Conservation (phyloP, 2,113 vertebrate species). For the Acrocephalus kingi region DNA sequence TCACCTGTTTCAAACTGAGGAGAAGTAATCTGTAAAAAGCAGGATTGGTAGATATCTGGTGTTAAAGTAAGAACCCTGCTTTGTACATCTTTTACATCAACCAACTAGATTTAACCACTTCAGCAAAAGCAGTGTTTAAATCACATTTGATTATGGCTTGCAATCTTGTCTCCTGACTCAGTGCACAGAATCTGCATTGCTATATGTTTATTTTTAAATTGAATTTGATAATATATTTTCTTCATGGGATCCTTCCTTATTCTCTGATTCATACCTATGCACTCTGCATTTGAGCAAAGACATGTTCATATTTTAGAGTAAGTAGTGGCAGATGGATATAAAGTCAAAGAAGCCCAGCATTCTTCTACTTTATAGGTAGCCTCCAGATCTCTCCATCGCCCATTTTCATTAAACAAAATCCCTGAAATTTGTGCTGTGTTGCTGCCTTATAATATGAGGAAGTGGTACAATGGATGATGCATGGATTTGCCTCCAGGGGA, state of each 20-base stretch:
- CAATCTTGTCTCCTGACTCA: neutral
- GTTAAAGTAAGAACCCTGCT: neutral
- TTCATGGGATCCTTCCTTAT: neutral
- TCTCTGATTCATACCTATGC: neutral
- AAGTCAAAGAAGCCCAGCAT: neutral
- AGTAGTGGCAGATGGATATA: neutral
- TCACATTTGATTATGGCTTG: neutral
- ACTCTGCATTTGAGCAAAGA: constrained; percentile 12
- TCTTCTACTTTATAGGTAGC: constrained; percentile 11
- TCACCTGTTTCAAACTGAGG: neutral
- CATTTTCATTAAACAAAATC: constrained; percentile 41
- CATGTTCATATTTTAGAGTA: neutral
- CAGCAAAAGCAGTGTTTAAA: neutral
- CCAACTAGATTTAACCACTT: neutral
- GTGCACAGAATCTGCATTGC: neutral
- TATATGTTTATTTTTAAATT: neutral
- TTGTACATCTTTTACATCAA: neutral
- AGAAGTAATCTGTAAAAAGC: neutral
- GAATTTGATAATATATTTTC: neutral
- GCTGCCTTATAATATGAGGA: constrained; percentile 31
- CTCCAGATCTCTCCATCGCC: constrained; percentile 12
- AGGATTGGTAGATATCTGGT: neutral
- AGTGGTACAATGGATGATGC: neutral
- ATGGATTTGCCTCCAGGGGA: constrained; percentile 1
- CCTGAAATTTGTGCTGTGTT: constrained; percentile 10